phyloP scores from a whole-genome alignment of 2,888 invertebrate genomes.

The Pandemis corylana region DNA sequence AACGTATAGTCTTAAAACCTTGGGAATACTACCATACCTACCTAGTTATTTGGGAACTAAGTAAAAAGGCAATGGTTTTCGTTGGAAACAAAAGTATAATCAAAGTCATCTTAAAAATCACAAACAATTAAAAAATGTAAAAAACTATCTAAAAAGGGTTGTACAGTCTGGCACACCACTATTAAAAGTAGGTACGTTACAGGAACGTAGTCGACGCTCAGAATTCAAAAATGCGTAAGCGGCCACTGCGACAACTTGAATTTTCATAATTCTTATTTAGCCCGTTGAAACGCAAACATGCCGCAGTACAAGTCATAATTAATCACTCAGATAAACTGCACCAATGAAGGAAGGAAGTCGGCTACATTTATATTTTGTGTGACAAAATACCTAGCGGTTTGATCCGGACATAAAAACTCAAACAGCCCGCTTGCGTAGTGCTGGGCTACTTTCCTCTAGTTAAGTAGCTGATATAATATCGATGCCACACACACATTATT shows the following conservation, averaged over 20 bases:
- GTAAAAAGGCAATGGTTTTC: too few relatives aligned
- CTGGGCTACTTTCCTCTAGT: conserved; percentile 42
- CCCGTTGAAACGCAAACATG: conserved; percentile 64
- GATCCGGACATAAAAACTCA: conserved; percentile 84
- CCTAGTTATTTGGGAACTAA: too few relatives aligned
- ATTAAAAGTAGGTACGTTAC: too few relatives aligned
- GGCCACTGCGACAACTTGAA: conserved; percentile 19
- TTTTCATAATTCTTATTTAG: conserved; percentile 50
- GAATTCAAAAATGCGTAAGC: not conserved
- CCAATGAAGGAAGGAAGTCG: conserved; percentile 83
- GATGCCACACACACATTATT: conserved; percentile 9
- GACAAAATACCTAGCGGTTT: conserved; percentile 84
- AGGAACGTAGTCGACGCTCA: too few relatives aligned
- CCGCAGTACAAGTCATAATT: conserved; percentile 69
- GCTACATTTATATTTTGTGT: conserved; percentile 84
- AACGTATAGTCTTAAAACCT: too few relatives aligned
- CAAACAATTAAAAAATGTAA: too few relatives aligned
- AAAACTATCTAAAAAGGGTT: too few relatives aligned
- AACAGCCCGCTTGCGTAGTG: conserved; percentile 67
- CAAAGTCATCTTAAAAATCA: too few relatives aligned
- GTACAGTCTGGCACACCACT: too few relatives aligned
- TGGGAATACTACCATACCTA: too few relatives aligned
- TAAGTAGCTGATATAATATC: conserved; percentile 44
- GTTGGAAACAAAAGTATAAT: too few relatives aligned
- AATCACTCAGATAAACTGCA: conserved; percentile 81